Conservation (phyloP, 2,113 vertebrate genomes). For the Amblyornis subalaris region DNA sequence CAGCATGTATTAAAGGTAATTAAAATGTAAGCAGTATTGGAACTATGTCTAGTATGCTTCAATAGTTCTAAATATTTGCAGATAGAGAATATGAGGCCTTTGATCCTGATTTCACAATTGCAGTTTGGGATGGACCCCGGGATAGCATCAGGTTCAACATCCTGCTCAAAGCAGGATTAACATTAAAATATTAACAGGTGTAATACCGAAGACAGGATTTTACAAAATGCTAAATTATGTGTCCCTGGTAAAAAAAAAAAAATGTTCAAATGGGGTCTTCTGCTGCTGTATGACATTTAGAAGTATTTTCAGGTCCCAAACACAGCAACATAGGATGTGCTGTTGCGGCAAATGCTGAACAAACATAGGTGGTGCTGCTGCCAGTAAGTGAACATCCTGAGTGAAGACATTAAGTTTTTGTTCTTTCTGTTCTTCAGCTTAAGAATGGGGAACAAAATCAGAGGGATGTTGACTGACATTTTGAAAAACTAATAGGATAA, state of each 20-base stretch:
- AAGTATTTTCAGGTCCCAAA: background rate
- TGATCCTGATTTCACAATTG: background rate
- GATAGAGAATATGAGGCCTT: slow-evolving; percentile 26
- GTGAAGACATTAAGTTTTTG: background rate
- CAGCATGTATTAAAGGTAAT: slow-evolving; percentile 60
- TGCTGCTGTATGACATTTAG: background rate
- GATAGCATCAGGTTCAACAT: background rate
- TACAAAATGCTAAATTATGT: background rate
- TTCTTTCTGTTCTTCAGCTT: background rate
- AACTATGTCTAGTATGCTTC: slow-evolving; percentile 1
- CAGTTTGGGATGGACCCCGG: background rate
- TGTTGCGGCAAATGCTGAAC: background rate
- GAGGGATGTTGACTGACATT: background rate
- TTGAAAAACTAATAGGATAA: background rate
- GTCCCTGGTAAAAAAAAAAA: background rate
- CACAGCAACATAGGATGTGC: background rate
- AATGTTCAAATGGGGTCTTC: background rate
- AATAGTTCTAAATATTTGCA: slow-evolving; percentile 51
- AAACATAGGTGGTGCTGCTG: rapidly evolving
- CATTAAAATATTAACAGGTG: background rate
- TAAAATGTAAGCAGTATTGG: slow-evolving; percentile 41
- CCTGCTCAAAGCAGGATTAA: background rate
- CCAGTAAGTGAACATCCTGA: background rate
- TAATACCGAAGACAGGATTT: background rate
- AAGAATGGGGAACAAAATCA: background rate